Percentiles rank a stretch among this genome's conserved stretches.
phyloP scores from a whole-genome alignment of 2,888 invertebrate genomes.

The Pyralis farinalis region DNA sequence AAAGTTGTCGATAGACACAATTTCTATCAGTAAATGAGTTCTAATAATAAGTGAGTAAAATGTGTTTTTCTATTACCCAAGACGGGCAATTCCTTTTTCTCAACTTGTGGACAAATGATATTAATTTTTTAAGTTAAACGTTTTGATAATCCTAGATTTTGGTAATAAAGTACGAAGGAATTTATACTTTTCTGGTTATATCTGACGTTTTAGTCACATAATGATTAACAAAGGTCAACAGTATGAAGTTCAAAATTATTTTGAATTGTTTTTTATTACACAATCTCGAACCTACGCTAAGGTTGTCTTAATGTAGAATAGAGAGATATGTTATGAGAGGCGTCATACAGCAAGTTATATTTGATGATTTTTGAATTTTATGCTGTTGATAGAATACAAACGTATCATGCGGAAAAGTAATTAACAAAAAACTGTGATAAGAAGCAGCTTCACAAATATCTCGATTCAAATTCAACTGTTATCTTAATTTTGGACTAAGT shows the following conservation, averaged over 20 bases:
- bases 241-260: conserved; percentile 2
- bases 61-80: conserved; percentile 5
- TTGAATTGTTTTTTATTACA: not conserved
- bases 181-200: too few relatives aligned
- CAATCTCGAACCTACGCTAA: conserved; percentile 45
- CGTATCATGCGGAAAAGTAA: not conserved
- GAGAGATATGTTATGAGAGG: conserved; percentile 23
- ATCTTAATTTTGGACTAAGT: conserved; percentile 18
- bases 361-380: conserved; percentile 5
- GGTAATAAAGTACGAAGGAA: too few relatives aligned
- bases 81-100: conserved; percentile 1
- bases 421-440: conserved; percentile 30
- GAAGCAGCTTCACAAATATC: conserved; percentile 23
- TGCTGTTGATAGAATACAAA: conserved; percentile 1
- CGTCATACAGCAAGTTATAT: not conserved
- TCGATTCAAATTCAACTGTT: conserved; percentile 12
- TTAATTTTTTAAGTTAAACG: not conserved
- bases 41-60: not conserved
- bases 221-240: not conserved
- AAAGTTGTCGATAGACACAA: too few relatives aligned
- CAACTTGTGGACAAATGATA: conserved; percentile 3
- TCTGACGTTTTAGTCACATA: too few relatives aligned
- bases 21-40: too few relatives aligned
- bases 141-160: too few relatives aligned
- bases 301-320: conserved; percentile 42